Percentiles rank a stretch among this genome's conserved stretches.
phyloP scores from a whole-genome alignment of 1,140 invertebrate genomes.

The Drosophila ficusphila region DNA sequence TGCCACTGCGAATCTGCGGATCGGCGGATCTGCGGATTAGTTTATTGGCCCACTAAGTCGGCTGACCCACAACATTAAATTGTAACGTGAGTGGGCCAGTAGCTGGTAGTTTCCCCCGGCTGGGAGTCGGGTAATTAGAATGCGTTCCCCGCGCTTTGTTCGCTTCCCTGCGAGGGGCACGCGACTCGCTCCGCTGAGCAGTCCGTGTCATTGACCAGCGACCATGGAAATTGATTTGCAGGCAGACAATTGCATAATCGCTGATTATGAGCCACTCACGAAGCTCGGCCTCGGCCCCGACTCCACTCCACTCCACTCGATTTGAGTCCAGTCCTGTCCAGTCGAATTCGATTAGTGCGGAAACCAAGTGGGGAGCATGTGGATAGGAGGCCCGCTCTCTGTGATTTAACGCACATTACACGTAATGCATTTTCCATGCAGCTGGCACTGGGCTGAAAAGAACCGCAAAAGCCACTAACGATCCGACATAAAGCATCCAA shows the following conservation, averaged over 20 bases:
- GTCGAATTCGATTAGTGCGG: slow-evolving; percentile 59
- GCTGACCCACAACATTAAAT: slow-evolving; percentile 79
- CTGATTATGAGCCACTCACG: slow-evolving; percentile 47
- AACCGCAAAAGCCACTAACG: slow-evolving; percentile 71
- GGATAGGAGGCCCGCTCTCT: slow-evolving; percentile 3
- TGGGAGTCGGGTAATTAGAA: slow-evolving; percentile 31
- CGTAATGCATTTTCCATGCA: slow-evolving; percentile 76
- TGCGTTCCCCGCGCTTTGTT: slow-evolving; percentile 8
- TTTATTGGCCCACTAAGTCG: slow-evolving; percentile 74
- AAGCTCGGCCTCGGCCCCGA: too few species aligned
- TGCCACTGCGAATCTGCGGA: slow-evolving; percentile 12
- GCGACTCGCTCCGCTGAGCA: slow-evolving; percentile 30
- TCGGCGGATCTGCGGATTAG: slow-evolving; percentile 17
- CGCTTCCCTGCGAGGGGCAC: slow-evolving; percentile 26
- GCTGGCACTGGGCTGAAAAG: slow-evolving; percentile 18
- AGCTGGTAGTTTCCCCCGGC: not conserved
- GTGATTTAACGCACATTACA: slow-evolving; percentile 78
- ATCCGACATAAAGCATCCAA: slow-evolving; percentile 37
- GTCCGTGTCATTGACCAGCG: slow-evolving; percentile 43
- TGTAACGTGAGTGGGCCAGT: slow-evolving; percentile 52
- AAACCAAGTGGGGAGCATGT: slow-evolving; percentile 42
- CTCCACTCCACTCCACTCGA: too few species aligned
- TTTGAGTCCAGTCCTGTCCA: too few species aligned
- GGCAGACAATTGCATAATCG: slow-evolving; percentile 71
- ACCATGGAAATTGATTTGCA: slow-evolving; percentile 67